phyloP scores from a whole-genome alignment of 2,797 vertebrate species.

The Aldrovandia affinis region DNA sequence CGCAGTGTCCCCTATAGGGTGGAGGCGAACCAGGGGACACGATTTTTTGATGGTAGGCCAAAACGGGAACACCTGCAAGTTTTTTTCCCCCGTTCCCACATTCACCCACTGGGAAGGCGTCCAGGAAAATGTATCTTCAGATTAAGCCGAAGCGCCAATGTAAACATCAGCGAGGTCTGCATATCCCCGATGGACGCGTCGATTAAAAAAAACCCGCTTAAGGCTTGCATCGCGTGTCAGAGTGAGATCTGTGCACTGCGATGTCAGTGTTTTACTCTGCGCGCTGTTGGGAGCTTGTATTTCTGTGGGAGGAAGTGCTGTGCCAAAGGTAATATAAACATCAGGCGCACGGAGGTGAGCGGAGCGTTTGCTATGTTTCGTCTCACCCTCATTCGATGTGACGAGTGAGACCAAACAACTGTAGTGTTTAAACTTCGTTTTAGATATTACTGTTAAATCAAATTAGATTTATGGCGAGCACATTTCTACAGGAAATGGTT shows the following conservation, averaged over 20 bases:
- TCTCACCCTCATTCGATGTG: neutral
- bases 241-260: neutral
- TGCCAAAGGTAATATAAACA: neutral
- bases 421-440: neutral
- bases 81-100: neutral
- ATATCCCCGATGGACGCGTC: neutral
- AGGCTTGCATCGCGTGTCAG: neutral
- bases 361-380: neutral
- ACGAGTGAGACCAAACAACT: neutral
- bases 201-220: neutral
- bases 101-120: neutral
- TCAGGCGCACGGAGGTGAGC: neutral
- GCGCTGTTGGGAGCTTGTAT: neutral
- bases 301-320: neutral
- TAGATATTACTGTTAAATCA: neutral
- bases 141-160: neutral
- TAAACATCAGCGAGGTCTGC: neutral
- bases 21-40: neutral
- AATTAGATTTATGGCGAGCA: neutral
- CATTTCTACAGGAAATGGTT: neutral
- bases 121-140: slow-evolving; percentile 5
- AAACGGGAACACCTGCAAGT: neutral
- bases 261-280: neutral
- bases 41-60: neutral
- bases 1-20: neutral